These are phyloP conservation scores for Eleginops maclovinus DNA, from an alignment of 2,113 vertebrate genomes.

Conservation along the genomic window DNA sequence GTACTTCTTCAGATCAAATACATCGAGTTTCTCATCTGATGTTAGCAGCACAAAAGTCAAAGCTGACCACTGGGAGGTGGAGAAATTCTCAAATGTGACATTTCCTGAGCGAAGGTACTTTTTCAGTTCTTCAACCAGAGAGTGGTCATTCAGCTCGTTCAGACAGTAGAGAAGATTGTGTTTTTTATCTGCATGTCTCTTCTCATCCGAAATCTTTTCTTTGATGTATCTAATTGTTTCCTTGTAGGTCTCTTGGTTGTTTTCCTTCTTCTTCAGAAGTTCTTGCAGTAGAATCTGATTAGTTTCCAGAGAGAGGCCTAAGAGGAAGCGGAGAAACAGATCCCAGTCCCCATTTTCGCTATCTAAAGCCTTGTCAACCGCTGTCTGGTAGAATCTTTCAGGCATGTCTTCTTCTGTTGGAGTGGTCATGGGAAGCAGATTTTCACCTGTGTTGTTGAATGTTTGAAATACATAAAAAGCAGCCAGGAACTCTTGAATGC, in stretches of 20 bases:
- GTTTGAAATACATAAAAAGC: conserved; percentile 36
- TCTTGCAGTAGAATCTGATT: conserved; percentile 33
- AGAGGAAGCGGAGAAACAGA: conserved; percentile 64
- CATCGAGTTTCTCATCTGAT: conserved; percentile 34
- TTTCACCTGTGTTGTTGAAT: conserved; percentile 17
- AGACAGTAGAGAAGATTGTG: conserved; percentile 60
- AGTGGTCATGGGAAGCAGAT: fast-evolving
- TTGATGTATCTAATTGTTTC: conserved; percentile 57
- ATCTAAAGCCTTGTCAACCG: conserved; percentile 44
- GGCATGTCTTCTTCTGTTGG: fast-evolving
- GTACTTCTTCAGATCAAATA: conserved; percentile 67
- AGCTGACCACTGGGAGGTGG: conserved; percentile 53
- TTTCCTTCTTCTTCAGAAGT: conserved; percentile 21
- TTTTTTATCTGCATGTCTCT: conserved; percentile 30
- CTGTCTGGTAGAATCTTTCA: conserved; percentile 34
- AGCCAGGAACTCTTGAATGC: conserved; percentile 65
- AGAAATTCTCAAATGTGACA: conserved; percentile 17
- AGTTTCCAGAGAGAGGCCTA: conserved; percentile 57
- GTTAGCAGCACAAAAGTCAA: conserved; percentile 61
- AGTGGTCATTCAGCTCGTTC: conserved; percentile 53
- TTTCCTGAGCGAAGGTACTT: conserved; percentile 9
- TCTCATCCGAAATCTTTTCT: background rate
- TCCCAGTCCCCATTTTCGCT: conserved; percentile 56
- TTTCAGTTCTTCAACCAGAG: conserved; percentile 44
- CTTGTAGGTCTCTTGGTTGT: background rate